Conservation (phyloP, 2,888 invertebrate genomes). For the Ctenicera cuprea region DNA sequence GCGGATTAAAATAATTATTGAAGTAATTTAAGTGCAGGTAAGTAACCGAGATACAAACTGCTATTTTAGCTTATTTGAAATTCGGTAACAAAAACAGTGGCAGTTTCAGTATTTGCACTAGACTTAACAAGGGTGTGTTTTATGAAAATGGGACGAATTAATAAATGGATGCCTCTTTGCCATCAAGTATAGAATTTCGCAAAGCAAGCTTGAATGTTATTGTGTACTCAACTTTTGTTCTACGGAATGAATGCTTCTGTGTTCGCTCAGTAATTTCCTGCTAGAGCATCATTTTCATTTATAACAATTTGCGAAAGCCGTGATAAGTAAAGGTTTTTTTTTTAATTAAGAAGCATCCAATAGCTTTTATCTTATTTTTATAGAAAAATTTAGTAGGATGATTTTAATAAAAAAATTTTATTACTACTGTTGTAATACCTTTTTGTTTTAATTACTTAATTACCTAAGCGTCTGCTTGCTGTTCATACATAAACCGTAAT, state of each 20-base stretch:
- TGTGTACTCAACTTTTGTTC: conserved; percentile 27
- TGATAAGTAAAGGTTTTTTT: neutral
- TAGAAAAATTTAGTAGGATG: neutral
- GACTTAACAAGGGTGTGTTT: conserved; percentile 15
- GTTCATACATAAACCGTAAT: too few species aligned
- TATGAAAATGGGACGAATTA: conserved; percentile 20
- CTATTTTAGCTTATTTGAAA: neutral
- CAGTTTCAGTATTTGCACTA: conserved; percentile 1
- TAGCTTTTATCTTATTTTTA: neutral
- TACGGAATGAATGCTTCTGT: neutral
- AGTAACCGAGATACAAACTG: neutral
- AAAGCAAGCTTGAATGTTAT: neutral
- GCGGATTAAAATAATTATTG: conserved; percentile 10
- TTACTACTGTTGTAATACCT: too few species aligned
- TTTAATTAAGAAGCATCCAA: neutral
- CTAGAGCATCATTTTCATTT: conserved; percentile 9
- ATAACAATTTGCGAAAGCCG: neutral
- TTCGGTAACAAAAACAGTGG: neutral
- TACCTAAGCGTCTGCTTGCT: too few species aligned
- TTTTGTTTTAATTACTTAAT: too few species aligned
- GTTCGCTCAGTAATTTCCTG: conserved; percentile 11
- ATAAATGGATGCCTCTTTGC: conserved; percentile 25
- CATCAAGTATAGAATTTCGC: conserved; percentile 10
- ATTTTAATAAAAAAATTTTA: neutral
- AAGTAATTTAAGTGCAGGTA: neutral